These are phyloP conservation scores for Conopomorpha cramerella DNA, from an alignment of 1,140 invertebrate genomes.

Conservation along the genomic window DNA sequence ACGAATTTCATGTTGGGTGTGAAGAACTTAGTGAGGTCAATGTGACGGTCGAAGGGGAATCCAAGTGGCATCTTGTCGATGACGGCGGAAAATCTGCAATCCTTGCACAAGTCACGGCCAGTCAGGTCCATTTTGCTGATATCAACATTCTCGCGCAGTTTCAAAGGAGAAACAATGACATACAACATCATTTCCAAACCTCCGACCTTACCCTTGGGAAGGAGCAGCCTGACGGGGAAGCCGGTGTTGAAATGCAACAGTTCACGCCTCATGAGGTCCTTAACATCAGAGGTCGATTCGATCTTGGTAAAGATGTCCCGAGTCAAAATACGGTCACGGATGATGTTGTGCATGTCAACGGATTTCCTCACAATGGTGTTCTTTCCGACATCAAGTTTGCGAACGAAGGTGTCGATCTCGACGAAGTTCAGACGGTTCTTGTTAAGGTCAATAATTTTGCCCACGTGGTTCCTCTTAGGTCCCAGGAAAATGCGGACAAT, in stretches of 20 bases:
- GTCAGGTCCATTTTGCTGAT: conserved; percentile 23
- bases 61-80: conserved; percentile 66
- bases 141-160: conserved; percentile 29
- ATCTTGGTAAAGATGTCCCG: conserved; percentile 44
- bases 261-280: conserved; percentile 20
- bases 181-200: conserved; percentile 66
- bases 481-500: conserved; percentile 70
- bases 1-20: conserved; percentile 64
- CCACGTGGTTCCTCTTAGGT: conserved; percentile 65
- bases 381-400: conserved; percentile 59
- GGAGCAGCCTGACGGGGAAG: conserved; percentile 64
- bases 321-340: conserved; percentile 43
- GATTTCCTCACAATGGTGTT: conserved; percentile 63
- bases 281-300: conserved; percentile 28
- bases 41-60: conserved; percentile 70
- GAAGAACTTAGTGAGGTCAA: conserved; percentile 53
- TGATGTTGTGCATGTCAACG: conserved; percentile 53
- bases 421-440: conserved; percentile 59
- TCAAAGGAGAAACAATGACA: conserved; percentile 60
- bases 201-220: conserved; percentile 65
- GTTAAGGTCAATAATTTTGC: conserved; percentile 53
- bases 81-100: conserved; percentile 37
- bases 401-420: conserved; percentile 62
- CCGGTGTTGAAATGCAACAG: conserved; percentile 53
- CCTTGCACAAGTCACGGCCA: conserved; percentile 22